A percentile compares a stretch with the other conserved stretches of the same genome.
Evolutionary conservation across 2,888 invertebrate genomes (phyloP).

Genomic region (Aleiodes alternator): DNA sequence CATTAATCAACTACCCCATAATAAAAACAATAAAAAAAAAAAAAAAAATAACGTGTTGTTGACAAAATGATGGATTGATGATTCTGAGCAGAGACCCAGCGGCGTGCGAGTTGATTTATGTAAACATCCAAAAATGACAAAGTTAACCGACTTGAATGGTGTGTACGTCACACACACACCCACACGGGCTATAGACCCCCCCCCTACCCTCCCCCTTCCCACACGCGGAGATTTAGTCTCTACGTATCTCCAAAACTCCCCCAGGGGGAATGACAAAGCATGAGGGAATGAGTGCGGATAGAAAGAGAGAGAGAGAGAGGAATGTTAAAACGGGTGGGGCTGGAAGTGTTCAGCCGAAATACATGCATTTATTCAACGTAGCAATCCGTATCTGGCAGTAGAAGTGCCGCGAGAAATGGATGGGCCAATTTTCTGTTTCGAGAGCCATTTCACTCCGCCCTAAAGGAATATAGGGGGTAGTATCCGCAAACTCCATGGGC

Average conservation of each 20-base stretch:
- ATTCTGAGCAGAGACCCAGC: constrained; percentile 10
- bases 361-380: constrained; percentile 70
- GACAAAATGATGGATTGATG: constrained; percentile 37
- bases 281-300: constrained; percentile 4
- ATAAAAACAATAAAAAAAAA: not conserved
- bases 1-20: constrained; percentile 17
- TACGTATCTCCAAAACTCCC: constrained; percentile 25
- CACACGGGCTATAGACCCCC: too few species aligned
- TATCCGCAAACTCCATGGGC: constrained; percentile 27
- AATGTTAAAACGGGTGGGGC: constrained; percentile 20
- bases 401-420: constrained; percentile 69
- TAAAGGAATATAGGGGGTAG: constrained; percentile 36
- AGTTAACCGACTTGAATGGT: constrained; percentile 33
- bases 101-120: constrained; percentile 25
- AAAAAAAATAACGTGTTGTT: constrained; percentile 17
- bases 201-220: not conserved
- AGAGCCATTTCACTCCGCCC: constrained; percentile 51
- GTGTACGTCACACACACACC: constrained; percentile 1
- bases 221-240: constrained; percentile 16
- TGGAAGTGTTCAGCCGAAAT: constrained; percentile 59
- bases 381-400: constrained; percentile 64
- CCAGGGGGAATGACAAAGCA: not conserved
- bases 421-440: constrained; percentile 72
- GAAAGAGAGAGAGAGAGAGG: not conserved
- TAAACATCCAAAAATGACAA: constrained; percentile 35